phyloP scores from a whole-genome alignment of 2,113 vertebrate species.

The Helogale parvula region DNA sequence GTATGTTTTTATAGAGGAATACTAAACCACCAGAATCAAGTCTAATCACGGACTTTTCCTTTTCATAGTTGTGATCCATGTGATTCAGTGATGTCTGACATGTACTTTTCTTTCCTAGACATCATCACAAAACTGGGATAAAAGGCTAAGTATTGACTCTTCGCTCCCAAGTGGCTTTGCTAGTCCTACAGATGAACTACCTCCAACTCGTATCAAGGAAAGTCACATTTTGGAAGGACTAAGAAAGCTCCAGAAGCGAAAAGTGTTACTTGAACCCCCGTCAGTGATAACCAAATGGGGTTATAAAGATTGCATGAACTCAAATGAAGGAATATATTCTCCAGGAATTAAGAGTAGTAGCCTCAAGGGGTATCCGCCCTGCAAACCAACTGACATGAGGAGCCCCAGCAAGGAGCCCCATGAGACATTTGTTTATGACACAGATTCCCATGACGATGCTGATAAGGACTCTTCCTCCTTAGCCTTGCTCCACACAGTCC shows the following conservation, averaged over 20 bases:
- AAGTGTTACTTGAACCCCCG: constrained; percentile 87
- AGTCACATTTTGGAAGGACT: constrained; percentile 94
- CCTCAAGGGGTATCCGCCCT: constrained; percentile 83
- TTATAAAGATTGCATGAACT: constrained; percentile 97
- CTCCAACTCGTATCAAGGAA: constrained; percentile 91
- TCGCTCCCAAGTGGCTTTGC: constrained; percentile 92
- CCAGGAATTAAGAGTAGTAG: constrained; percentile 90
- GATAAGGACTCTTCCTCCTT: constrained; percentile 88
- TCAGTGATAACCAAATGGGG: constrained; percentile 91
- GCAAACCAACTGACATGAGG: constrained; percentile 73
- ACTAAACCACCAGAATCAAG: constrained; percentile 1
- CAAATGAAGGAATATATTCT: constrained; percentile 97
- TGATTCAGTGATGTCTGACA: constrained; percentile 56
- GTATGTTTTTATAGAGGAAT: neutral
- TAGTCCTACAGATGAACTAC: constrained; percentile 89
- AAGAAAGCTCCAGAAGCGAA: constrained; percentile 91
- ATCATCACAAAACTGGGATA: constrained; percentile 92
- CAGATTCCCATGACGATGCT: constrained; percentile 88
- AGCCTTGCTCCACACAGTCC: constrained; percentile 81
- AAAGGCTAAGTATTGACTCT: constrained; percentile 91
- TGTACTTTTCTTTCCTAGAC: constrained; percentile 76
- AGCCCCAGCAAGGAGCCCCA: constrained; percentile 70
- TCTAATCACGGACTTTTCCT: neutral
- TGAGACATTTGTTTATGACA: constrained; percentile 88
- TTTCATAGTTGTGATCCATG: constrained; percentile 34